phyloP scores from a whole-genome alignment of 2,797 vertebrate species.

The Phoxinus dragarum region DNA sequence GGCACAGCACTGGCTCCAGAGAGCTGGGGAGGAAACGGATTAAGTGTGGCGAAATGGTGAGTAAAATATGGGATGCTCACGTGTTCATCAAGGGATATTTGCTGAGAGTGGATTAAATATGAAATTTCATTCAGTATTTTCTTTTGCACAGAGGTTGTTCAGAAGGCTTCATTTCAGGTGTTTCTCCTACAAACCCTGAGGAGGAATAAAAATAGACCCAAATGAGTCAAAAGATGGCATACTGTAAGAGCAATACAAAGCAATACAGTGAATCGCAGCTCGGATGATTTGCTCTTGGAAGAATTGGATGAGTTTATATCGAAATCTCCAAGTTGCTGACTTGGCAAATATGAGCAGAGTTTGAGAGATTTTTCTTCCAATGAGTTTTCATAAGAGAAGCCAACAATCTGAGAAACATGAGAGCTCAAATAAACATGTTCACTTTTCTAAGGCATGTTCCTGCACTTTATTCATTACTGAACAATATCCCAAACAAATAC shows the following conservation, averaged over 20 bases:
- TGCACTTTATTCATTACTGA: not conserved
- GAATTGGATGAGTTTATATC: not conserved
- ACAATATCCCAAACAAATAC: not conserved
- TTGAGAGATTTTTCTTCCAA: not conserved
- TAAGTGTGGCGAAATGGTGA: constrained; percentile 17
- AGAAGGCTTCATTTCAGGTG: constrained; percentile 9
- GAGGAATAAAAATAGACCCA: not conserved
- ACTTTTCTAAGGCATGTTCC: not conserved
- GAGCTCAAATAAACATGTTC: not conserved
- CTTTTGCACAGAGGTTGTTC: not conserved
- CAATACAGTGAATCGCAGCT: not conserved
- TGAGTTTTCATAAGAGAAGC: not conserved
- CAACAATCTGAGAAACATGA: not conserved
- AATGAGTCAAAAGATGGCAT: constrained; percentile 8
- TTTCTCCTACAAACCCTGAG: not conserved
- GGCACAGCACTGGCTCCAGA: not conserved
- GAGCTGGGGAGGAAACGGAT: constrained; percentile 5
- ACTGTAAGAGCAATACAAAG: not conserved
- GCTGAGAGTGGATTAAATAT: not conserved
- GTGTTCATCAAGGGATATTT: constrained; percentile 26
- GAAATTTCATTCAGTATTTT: not conserved
- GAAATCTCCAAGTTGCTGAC: not conserved
- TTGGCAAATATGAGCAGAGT: not conserved
- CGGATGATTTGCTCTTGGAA: constrained; percentile 6
- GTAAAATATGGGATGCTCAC: constrained; percentile 22